phyloP scores from a whole-genome alignment of 2,113 vertebrate species.

The Coregonus clupeaformis region DNA sequence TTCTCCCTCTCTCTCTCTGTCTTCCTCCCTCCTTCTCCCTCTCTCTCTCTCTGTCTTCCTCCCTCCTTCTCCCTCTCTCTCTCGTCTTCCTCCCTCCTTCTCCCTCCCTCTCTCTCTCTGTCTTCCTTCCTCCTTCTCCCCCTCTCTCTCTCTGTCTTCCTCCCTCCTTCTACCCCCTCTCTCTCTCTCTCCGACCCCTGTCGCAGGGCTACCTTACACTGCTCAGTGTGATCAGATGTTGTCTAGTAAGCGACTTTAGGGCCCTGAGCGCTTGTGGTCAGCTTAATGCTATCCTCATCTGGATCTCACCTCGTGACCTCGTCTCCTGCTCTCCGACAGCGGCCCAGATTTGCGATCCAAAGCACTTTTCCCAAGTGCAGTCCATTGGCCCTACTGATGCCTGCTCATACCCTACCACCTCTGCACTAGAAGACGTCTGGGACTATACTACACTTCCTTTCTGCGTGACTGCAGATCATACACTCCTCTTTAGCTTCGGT shows the following conservation, averaged over 20 bases:
- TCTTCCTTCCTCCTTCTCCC: too few species aligned
- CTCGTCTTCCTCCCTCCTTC: too few species aligned
- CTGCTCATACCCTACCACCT: slow-evolving; percentile 44
- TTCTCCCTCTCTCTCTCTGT: too few species aligned
- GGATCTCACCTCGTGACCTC: slow-evolving; percentile 71
- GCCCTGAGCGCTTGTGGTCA: slow-evolving; percentile 74
- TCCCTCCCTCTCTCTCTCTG: too few species aligned
- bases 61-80: not conserved
- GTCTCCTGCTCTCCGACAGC: slow-evolving; percentile 48
- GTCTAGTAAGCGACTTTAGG: slow-evolving; percentile 75
- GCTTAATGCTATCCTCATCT: slow-evolving; percentile 78
- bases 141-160: too few species aligned
- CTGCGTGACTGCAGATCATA: not conserved
- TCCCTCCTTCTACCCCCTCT: too few species aligned
- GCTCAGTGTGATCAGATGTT: slow-evolving; percentile 79
- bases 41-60: not conserved
- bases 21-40: too few species aligned
- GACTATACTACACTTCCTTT: slow-evolving; percentile 23
- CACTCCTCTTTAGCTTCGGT: not conserved
- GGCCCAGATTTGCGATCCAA: slow-evolving; percentile 42
- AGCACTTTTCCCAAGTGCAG: not conserved
- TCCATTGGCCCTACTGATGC: slow-evolving; percentile 36
- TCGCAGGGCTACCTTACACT: slow-evolving; percentile 74
- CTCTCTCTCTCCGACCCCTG: slow-evolving; percentile 70
- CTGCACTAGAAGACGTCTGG: slow-evolving; percentile 39